Conservation (phyloP, 2,113 vertebrate species). For the Cheilinus undulatus region DNA sequence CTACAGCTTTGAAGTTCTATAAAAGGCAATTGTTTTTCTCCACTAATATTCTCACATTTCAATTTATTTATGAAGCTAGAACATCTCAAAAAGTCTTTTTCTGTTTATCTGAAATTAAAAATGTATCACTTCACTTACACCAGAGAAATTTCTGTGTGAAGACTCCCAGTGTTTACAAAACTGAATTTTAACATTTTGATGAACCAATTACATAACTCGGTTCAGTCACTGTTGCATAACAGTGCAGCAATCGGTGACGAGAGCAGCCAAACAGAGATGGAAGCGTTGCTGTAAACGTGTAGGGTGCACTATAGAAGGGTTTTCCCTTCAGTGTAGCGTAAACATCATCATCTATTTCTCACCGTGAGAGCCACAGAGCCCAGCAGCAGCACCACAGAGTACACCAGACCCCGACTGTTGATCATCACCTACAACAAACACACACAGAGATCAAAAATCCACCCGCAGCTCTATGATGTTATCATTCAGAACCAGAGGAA, state of each 20-base stretch:
- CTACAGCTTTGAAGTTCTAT: neutral
- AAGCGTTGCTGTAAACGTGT: neutral
- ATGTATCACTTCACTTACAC: neutral
- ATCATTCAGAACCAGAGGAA: no score
- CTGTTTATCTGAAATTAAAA: conserved; percentile 1
- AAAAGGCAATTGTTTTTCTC: neutral
- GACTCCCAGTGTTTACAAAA: neutral
- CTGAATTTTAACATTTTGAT: conserved; percentile 24
- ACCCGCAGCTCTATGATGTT: neutral
- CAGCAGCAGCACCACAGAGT: conserved; percentile 93
- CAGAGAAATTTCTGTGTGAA: neutral
- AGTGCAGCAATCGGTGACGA: neutral
- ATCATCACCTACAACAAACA: conserved; percentile 89
- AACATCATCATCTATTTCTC: conserved; percentile 73
- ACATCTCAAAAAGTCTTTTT: neutral
- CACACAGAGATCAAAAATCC: neutral
- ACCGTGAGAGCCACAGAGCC: conserved; percentile 96
- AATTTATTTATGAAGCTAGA: no score
- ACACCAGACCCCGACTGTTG: conserved; percentile 94
- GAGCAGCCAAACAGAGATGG: neutral
- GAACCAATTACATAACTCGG: conserved; percentile 17
- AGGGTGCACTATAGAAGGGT: neutral
- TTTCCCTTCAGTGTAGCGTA: neutral
- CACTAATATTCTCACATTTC: neutral
- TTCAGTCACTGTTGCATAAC: conserved; percentile 14